These are phyloP conservation scores for Salpingus planirostris DNA, from an alignment of 2,888 invertebrate genomes.

Conservation along the genomic window DNA sequence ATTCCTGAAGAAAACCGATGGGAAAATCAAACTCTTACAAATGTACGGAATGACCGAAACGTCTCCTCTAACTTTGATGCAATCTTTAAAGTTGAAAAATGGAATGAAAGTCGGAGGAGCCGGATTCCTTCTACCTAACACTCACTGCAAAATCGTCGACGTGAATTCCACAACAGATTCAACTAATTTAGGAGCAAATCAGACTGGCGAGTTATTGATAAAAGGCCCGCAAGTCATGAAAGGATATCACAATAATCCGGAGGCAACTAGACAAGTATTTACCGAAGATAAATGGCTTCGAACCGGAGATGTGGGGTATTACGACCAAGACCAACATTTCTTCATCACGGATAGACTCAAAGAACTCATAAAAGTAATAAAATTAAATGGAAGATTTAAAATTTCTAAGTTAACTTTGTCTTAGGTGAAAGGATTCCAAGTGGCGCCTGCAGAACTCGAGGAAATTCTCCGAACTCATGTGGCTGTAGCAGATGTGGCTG, in stretches of 20 bases:
- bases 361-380: conserved; percentile 73
- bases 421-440: conserved; percentile 60
- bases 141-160: conserved; percentile 54
- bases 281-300: conserved; percentile 60
- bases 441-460: conserved; percentile 78
- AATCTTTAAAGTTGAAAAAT: conserved; percentile 17
- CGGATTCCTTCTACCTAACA: conserved; percentile 53
- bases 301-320: conserved; percentile 51
- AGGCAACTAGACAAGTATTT: conserved; percentile 59
- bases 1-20: conserved; percentile 23
- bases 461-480: conserved; percentile 58
- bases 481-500: conserved; percentile 65
- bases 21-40: conserved; percentile 21
- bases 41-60: conserved; percentile 62
- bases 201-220: conserved; percentile 62
- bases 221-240: conserved; percentile 71
- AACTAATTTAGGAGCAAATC: conserved; percentile 18
- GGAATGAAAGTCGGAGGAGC: conserved; percentile 34
- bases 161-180: conserved; percentile 22
- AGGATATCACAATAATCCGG: conserved; percentile 61
- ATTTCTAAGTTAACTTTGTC: no score
- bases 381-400: no score
- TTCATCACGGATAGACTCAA: conserved; percentile 67
- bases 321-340: conserved; percentile 54
- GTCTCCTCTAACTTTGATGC: conserved; percentile 47